Evolutionary conservation across 2,797 vertebrate genomes (phyloP), one percentile per base, ranked within the genome.

Genomic region (Sebastes oblongus): DNA sequence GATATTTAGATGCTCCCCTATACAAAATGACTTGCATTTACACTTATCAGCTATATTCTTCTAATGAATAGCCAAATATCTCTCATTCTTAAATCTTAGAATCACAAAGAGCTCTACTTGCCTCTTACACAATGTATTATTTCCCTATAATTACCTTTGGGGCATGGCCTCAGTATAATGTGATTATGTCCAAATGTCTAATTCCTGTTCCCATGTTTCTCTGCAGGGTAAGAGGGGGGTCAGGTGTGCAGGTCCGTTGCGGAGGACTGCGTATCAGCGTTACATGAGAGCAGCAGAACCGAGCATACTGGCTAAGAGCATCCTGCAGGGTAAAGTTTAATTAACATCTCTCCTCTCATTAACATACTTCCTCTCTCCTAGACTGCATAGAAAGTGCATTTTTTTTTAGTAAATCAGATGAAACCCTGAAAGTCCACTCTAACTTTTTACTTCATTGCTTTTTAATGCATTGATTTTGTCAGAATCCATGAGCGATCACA

Each of bases 321-420:
- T 95, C 81, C 93, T 96, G 72, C 94, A 96, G 92, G 96, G 96
- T 97, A 94, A 92, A 83, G 75, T 73, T 89, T 93, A 91, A 92
- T 95, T 86, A 93, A 87, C 82, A 46, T 62, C 71, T 75, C 55
- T 18, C 78, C 83, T 83, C 88, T 93, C 71, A 86, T 89, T 92
- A 89, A 81, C 72, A 3, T 27, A 56, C 75, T 14, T 73, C 72
- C 60, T 72, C 75, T 73, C 64, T 69, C 46, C 5, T 7, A 58
- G 58, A 54, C 54, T 66, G 42, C 59, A 52, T 36, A 16, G 7
- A 73, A 79, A 22, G 20, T 32, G 9, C 16, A 1, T 18, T 46
- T 46, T 6, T 56, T 55, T 24, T 34, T 56, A 18, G 34, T 55
- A n/a, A 22, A 80, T 56, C 6, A 65, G 55, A 76, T 64, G 32